Evolutionary conservation across 2,797 vertebrate genomes (phyloP).

Genomic region (Nannoperca obscura): DNA sequence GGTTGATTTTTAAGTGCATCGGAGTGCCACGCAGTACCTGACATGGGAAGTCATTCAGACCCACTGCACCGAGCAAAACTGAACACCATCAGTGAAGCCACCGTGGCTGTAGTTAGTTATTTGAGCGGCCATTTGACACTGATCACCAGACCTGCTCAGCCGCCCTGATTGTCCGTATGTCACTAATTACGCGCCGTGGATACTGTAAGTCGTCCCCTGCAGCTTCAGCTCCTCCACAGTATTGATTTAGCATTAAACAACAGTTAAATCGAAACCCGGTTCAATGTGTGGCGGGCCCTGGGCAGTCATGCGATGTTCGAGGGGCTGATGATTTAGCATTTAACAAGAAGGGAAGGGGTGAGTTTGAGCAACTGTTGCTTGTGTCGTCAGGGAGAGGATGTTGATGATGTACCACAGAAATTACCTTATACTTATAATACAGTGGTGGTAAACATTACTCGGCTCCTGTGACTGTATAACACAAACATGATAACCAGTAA

Average conservation of each 20-base stretch:
- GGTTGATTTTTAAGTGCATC: constrained; percentile 65
- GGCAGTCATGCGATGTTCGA: constrained; percentile 39
- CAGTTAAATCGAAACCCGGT: constrained; percentile 60
- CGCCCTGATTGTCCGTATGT: constrained; percentile 44
- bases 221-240: constrained; percentile 45
- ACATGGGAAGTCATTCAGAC: constrained; percentile 29
- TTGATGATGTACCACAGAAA: neutral
- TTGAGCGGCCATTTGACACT: constrained; percentile 23
- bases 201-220: constrained; percentile 11
- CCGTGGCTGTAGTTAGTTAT: constrained; percentile 10
- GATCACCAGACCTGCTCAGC: constrained; percentile 36
- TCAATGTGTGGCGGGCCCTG: constrained; percentile 32
- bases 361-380: constrained; percentile 46
- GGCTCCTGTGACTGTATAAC: constrained; percentile 4
- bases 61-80: constrained; percentile 3
- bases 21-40: constrained; percentile 43
- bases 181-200: constrained; percentile 47
- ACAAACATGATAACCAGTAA: constrained; percentile 9
- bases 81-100: neutral
- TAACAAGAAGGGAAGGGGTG: constrained; percentile 40
- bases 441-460: neutral
- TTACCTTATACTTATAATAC: constrained; percentile 11
- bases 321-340: constrained; percentile 64
- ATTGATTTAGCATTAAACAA: constrained; percentile 78
- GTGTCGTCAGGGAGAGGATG: constrained; percentile 15